A percentile compares a stretch with the other conserved stretches of the same genome.
phyloP scores from a whole-genome alignment of 2,113 vertebrate species.

The Corythaixoides concolor region DNA sequence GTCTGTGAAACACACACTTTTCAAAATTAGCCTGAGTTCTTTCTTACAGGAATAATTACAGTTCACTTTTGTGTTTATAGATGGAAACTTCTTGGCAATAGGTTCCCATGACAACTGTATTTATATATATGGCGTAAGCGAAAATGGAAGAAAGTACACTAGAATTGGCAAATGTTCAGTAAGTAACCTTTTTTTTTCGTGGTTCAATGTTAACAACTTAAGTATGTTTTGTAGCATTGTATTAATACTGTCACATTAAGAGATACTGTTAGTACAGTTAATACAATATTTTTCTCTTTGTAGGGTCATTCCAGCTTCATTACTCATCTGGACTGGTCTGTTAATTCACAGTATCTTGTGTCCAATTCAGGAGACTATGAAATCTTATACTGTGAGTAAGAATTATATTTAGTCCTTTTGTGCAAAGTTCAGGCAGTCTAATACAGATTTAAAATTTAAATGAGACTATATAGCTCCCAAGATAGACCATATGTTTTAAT shows the following conservation, averaged over 20 bases:
- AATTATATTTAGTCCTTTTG: background rate
- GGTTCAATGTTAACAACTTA: background rate
- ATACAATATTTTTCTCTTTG: background rate
- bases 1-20: background rate
- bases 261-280: background rate
- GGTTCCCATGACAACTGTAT: slow-evolving; percentile 99
- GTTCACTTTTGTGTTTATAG: slow-evolving; percentile 68
- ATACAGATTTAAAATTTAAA: slow-evolving; percentile 45
- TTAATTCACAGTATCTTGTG: slow-evolving; percentile 93
- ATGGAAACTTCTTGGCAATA: slow-evolving; percentile 93
- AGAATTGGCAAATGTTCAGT: slow-evolving; percentile 96
- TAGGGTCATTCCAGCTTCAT: slow-evolving; percentile 99
- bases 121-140: slow-evolving; percentile 92
- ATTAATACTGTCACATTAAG: background rate
- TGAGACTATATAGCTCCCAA: background rate
- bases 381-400: slow-evolving; percentile 96
- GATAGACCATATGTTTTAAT: slow-evolving; percentile 47
- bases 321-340: slow-evolving; percentile 97
- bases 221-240: background rate
- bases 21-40: background rate
- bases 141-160: slow-evolving; percentile 92
- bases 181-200: slow-evolving; percentile 46
- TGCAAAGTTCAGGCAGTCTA: background rate
- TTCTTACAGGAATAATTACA: background rate
- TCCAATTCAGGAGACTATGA: slow-evolving; percentile 99